Conservation (phyloP, 2,113 vertebrate genomes). For the Lota lota region DNA sequence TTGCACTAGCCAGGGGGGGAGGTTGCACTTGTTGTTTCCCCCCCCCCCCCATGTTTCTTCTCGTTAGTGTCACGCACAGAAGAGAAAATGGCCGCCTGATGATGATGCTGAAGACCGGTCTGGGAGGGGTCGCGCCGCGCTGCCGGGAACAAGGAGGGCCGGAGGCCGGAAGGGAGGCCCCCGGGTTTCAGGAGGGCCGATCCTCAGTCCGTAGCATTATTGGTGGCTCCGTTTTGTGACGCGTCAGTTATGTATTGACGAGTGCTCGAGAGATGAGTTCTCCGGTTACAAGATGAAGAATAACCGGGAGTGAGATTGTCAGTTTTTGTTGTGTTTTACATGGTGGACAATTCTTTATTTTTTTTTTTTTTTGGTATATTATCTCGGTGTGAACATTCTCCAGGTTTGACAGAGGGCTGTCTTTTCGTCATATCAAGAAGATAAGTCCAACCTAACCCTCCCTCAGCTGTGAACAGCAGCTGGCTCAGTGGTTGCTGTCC, state of each 20-base stretch:
- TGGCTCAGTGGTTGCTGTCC: slow-evolving; percentile 22
- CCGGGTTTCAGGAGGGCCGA: neutral
- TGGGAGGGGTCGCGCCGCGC: neutral
- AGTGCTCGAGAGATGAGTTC: neutral
- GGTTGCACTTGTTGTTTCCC: neutral
- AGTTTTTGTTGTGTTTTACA: neutral
- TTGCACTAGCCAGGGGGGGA: slow-evolving; percentile 18
- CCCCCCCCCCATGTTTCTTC: slow-evolving; percentile 27
- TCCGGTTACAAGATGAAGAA: too few species aligned
- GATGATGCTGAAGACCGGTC: slow-evolving; percentile 3
- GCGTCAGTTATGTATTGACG: neutral
- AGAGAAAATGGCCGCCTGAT: slow-evolving; percentile 15
- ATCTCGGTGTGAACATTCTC: slow-evolving; percentile 1
- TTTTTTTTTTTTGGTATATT: neutral
- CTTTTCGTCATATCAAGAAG: slow-evolving; percentile 11
- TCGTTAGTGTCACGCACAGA: slow-evolving; percentile 26
- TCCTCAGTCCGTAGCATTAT: neutral
- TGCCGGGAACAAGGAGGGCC: neutral
- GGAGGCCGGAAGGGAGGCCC: neutral
- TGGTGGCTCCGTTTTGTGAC: neutral
- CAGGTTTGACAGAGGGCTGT: slow-evolving; percentile 10
- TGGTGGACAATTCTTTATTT: neutral
- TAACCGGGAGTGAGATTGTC: too few species aligned
- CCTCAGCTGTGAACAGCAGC: slow-evolving; percentile 18
- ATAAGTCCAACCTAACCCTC: slow-evolving; percentile 1